Percentiles rank a stretch among this genome's conserved stretches.
Evolutionary conservation across 2,113 vertebrate species (phyloP).

Genomic region (Tor tambroides): DNA sequence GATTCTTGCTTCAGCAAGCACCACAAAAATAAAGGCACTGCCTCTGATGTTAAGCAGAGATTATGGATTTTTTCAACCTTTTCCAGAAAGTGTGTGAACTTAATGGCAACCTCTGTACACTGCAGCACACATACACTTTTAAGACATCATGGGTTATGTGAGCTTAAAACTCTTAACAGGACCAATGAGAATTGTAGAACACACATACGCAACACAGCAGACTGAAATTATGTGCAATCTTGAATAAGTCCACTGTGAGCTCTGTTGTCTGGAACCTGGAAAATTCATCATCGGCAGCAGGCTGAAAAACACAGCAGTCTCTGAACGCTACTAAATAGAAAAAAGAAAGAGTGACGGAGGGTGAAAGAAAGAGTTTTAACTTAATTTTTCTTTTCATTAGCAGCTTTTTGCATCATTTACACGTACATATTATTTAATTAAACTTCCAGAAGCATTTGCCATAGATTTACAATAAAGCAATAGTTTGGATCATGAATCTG

Average conservation of each 20-base stretch:
- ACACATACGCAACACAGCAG: slow-evolving; percentile 11
- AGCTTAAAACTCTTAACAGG: slow-evolving; percentile 12
- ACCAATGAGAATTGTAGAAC: slow-evolving; percentile 3
- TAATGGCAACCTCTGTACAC: slow-evolving; percentile 15
- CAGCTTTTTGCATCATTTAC: background rate
- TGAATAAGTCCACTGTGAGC: slow-evolving; percentile 51
- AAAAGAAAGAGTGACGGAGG: background rate
- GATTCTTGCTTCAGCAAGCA: background rate
- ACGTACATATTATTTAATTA: background rate
- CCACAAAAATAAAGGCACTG: background rate
- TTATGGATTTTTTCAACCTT: background rate
- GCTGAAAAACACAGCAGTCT: slow-evolving; percentile 35
- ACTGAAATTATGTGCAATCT: slow-evolving; percentile 36
- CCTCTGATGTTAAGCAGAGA: background rate
- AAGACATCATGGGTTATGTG: background rate
- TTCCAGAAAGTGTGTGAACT: background rate
- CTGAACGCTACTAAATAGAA: background rate
- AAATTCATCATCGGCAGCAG: slow-evolving; percentile 63
- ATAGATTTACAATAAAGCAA: background rate
- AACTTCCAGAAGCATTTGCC: background rate
- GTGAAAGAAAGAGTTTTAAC: slow-evolving; percentile 6
- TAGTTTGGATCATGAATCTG: background rate
- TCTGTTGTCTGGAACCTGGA: slow-evolving; percentile 65
- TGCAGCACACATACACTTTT: slow-evolving; percentile 26
- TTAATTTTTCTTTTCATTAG: background rate